Evolutionary conservation across 2,888 invertebrate species (phyloP).

Genomic region (Acrobasis repandana): DNA sequence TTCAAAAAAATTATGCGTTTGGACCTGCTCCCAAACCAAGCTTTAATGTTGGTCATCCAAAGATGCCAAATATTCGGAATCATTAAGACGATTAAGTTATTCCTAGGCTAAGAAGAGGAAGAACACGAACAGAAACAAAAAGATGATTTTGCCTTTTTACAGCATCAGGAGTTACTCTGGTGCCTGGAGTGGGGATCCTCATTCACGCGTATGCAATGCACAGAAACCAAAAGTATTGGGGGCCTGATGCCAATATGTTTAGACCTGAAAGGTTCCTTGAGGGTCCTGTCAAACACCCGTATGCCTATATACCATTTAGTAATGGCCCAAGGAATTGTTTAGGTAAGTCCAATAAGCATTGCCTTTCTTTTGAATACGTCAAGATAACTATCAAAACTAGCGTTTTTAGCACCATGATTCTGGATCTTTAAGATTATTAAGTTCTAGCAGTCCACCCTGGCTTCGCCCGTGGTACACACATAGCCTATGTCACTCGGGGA

Average conservation of each 20-base stretch:
- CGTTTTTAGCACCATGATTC: neutral
- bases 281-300: conserved; percentile 27
- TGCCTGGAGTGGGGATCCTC: conserved; percentile 39
- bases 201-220: conserved; percentile 52
- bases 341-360: conserved; percentile 23
- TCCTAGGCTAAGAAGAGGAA: no score
- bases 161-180: conserved; percentile 49
- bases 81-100: no score
- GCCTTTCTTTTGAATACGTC: neutral
- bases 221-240: conserved; percentile 57
- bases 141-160: conserved; percentile 2
- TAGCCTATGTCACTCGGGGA: no score
- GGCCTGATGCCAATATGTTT: conserved; percentile 48
- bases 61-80: no score
- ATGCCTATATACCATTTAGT: conserved; percentile 34
- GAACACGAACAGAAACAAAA: no score
- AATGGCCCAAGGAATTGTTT: conserved; percentile 32
- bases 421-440: neutral
- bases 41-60: no score
- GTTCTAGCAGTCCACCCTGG: no score
- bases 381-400: no score
- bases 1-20: no score
- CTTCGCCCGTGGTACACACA: no score
- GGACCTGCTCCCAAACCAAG: no score
- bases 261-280: conserved; percentile 53